These are phyloP conservation scores for Poecilia picta DNA, from an alignment of 2,797 vertebrate genomes.

Conservation along the genomic window DNA sequence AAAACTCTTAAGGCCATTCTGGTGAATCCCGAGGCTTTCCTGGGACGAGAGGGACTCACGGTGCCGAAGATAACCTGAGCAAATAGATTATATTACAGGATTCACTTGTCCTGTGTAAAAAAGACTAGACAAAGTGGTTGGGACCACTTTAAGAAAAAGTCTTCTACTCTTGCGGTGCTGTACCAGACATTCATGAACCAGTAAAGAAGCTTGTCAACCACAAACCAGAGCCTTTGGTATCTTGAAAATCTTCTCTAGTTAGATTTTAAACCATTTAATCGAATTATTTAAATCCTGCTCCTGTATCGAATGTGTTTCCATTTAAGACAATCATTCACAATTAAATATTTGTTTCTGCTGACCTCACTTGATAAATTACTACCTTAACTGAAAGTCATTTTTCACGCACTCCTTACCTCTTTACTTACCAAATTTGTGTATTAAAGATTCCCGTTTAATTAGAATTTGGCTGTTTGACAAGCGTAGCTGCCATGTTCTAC, in stretches of 20 bases:
- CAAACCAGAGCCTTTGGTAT: not conserved
- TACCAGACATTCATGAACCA: not conserved
- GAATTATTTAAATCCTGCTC: not conserved
- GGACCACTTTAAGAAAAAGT: not conserved
- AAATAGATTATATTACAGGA: not conserved
- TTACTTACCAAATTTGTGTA: not conserved
- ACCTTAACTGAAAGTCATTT: slow-evolving; percentile 3
- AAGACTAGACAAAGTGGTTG: not conserved
- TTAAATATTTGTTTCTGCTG: slow-evolving; percentile 33
- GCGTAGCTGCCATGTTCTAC: slow-evolving; percentile 16
- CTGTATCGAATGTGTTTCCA: not conserved
- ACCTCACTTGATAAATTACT: slow-evolving; percentile 15
- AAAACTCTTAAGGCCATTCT: not conserved
- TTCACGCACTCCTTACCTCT: not conserved
- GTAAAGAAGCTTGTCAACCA: not conserved
- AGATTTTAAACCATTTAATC: not conserved
- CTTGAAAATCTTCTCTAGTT: not conserved
- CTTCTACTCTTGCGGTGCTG: not conserved
- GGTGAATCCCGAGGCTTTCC: not conserved
- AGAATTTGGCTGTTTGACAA: slow-evolving; percentile 6
- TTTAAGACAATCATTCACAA: slow-evolving; percentile 22
- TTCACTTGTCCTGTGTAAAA: not conserved
- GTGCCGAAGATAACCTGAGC: not conserved
- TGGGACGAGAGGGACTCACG: not conserved
- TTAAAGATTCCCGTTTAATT: slow-evolving; percentile 2